A percentile compares a stretch with the other conserved stretches of the same genome.
phyloP scores from a whole-genome alignment of 2,113 vertebrate genomes.

The Mesoclemmys tuberculata region DNA sequence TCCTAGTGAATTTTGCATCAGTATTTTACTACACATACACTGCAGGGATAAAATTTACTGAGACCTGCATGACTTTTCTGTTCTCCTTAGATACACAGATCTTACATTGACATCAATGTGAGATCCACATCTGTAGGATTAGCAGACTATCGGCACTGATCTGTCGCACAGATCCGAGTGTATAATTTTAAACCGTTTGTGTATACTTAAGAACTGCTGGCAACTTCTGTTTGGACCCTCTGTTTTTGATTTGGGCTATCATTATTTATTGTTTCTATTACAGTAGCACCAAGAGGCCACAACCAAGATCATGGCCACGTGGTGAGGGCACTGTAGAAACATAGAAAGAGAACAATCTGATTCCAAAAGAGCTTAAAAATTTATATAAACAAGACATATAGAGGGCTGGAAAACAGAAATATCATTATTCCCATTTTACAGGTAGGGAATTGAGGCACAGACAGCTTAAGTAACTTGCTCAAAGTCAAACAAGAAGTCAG shows the following conservation, averaged over 20 bases:
- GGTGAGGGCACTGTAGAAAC: not conserved
- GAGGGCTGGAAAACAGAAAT: not conserved
- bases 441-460: not conserved
- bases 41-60: constrained; percentile 18
- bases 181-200: not conserved
- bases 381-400: accelerated
- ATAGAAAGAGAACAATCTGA: not conserved
- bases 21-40: constrained; percentile 29
- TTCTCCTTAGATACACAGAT: constrained; percentile 32
- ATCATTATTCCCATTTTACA: not conserved
- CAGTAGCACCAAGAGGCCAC: not conserved
- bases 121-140: not conserved
- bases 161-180: not conserved
- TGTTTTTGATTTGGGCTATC: not conserved
- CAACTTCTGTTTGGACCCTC: not conserved
- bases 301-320: not conserved
- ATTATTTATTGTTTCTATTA: not conserved
- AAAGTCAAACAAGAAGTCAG: not conserved
- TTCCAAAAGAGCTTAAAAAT: not conserved
- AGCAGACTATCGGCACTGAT: not conserved
- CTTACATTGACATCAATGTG: not conserved
- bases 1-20: constrained; percentile 55
- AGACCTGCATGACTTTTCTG: not conserved
- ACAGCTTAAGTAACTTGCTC: not conserved
- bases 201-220: not conserved